Evolutionary conservation across 2,888 invertebrate species (phyloP), one percentile per base, ranked within the genome.

Genomic region (Mesopsocus fuscifrons): DNA sequence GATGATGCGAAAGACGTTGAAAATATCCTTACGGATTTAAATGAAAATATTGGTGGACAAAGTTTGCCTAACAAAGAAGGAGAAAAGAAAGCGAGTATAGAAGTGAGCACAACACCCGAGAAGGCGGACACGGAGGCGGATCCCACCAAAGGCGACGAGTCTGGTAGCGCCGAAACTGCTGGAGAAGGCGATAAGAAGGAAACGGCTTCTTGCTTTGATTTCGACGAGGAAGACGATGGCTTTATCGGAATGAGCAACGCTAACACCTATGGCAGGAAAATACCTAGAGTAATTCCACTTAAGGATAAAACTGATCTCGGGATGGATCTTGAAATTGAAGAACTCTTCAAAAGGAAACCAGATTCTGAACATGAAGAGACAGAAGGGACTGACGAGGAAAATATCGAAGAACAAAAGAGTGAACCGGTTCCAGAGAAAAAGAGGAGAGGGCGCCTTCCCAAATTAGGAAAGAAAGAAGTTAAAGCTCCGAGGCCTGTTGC

Each of bases 151-250:
- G 26, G 44, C 3, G 55, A 54, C 47, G 54, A 58, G 17, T 55
- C 57, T 40, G 46, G 43, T 31, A 61, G 60, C 44, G 41, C 55
- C 41, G 51, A 57, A 40, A 48, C 49, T 23, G 50, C 52, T 50
- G 41, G 63, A 63, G 45, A 59, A 58, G 47, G 60, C n/a, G 31
- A 45, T 5, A 45, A 44, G 52, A 60, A 67, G 59, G 59, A 66
- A 49, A 61, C 67, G 59, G 63, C 73, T 42, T 76, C 79, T 0
- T 82, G 82, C 56, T 84, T 82, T 55, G 83, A 84, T 57, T 83
- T 83, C 56, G 74, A 77, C 50, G 74, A 75, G 41, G 79, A 81
- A 47, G 79, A 80, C 49, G 73, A 78, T 55, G 71, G 67, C 52
- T 66, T 70, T 8, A 64, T 65, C 66, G 9, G 61, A 68, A 44